Evolutionary conservation across 2,113 vertebrate genomes (phyloP), one percentile per base, ranked within the genome.

Genomic region (Limanda limanda): DNA sequence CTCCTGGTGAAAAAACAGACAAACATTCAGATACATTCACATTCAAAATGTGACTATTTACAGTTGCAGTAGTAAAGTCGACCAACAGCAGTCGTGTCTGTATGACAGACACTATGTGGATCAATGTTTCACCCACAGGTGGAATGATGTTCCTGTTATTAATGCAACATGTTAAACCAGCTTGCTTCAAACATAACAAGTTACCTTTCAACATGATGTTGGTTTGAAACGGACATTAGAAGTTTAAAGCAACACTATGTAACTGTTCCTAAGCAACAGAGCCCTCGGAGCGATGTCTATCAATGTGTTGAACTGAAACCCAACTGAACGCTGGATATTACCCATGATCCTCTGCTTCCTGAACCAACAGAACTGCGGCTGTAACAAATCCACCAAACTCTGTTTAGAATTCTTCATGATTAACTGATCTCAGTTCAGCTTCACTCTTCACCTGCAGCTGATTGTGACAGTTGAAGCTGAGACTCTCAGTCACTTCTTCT

Each of bases 91-190:
- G 67, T 51, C 10, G 42, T 31, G 71, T 71, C 79, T 86, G 79
- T 84, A 68, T 74, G 73, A 87, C 86, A 84, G 83, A 84, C 56
- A 15, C 48, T 35, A 10, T 2, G 3, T 9, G 18, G 9, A 71
- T 10, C 7, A n/a, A 56, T 21, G 23, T 67, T n/a, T 40, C 59
- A 56, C 42, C 42, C 68, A 61, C 54, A 65, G 42, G 21, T 13
- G 68, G 21, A 62, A 42, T 4, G 54, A 59, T 1, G 8, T 54
- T 45, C 23, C 17, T 60, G 45, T 54, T 45, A n/a, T 11, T 24
- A 20, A 55, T 40, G 9, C 10, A 56, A 71, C 15, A 9, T 6
- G 5, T 27, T 59, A 37, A 62, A 57, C 48, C 12, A 9, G 3
- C 12, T 20, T 21, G 51, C 20, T 25, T 27, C 11, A 15, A 56